Percentiles rank a stretch among this genome's conserved stretches.
Evolutionary conservation across 2,797 vertebrate genomes (phyloP).

Genomic region (Acipenser ruthenus): DNA sequence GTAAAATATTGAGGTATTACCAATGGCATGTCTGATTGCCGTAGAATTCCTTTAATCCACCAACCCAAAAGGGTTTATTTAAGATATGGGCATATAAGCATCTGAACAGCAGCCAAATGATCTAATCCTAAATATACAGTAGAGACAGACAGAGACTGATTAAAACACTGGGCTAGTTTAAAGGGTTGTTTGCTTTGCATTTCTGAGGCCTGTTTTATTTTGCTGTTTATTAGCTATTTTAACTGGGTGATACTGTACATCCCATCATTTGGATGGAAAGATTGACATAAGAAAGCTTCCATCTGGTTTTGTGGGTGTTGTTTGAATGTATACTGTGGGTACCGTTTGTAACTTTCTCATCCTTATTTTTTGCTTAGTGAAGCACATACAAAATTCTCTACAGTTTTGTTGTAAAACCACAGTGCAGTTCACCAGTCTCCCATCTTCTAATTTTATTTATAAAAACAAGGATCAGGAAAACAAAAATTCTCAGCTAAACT

Average conservation of each 20-base stretch:
- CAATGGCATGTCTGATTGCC: no score
- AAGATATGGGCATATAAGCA: no score
- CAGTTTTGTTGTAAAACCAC: conserved; percentile 5
- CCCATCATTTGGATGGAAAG: not conserved
- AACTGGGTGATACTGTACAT: not conserved
- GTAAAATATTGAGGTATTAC: no score
- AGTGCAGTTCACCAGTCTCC: not conserved
- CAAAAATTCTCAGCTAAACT: conserved; percentile 42
- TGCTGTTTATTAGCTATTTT: no score
- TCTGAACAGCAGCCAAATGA: no score
- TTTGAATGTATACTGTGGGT: not conserved
- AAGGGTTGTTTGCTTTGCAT: no score
- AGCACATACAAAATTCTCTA: not conserved
- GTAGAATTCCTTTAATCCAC: no score
- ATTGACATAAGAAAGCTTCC: not conserved
- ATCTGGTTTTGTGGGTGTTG: not conserved
- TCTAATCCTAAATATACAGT: no score
- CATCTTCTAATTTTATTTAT: conserved; percentile 9
- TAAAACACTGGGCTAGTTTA: no score
- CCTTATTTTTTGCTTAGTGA: conserved; percentile 1
- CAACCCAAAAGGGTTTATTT: no score
- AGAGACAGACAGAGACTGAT: no score
- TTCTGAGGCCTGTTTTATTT: no score
- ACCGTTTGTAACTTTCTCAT: not conserved
- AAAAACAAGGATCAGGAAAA: conserved; percentile 23